These are phyloP conservation scores for Aleadryas rufinucha DNA, from an alignment of 2,113 vertebrate species.

Conservation along the genomic window DNA sequence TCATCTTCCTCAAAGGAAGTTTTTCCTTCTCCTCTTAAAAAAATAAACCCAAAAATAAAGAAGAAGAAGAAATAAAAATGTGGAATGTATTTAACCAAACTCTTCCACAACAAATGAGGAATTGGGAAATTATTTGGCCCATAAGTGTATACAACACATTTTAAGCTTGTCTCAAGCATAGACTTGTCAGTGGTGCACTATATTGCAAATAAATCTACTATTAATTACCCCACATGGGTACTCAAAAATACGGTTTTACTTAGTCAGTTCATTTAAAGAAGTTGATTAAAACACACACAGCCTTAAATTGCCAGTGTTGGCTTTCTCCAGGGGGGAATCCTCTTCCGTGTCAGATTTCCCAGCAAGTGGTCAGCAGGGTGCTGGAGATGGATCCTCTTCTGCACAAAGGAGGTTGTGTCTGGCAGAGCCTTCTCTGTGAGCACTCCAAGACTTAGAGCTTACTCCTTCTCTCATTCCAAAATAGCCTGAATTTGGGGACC, in stretches of 20 bases:
- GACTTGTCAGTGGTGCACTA: neutral
- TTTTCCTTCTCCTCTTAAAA: neutral
- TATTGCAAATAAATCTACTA: neutral
- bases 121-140: neutral
- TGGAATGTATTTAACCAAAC: neutral
- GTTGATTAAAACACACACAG: neutral
- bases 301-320: neutral
- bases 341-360: neutral
- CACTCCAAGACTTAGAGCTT: neutral
- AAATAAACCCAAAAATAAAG: neutral
- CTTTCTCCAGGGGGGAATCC: neutral
- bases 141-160: neutral
- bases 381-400: neutral
- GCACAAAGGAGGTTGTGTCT: neutral
- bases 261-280: neutral
- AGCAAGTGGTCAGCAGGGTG: neutral
- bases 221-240: neutral
- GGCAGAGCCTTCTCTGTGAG: neutral
- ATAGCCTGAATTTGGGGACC: neutral
- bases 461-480: neutral
- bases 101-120: neutral
- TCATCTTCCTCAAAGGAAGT: neutral
- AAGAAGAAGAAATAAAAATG: neutral
- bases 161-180: neutral
- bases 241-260: neutral